Percentiles rank a stretch among this genome's conserved stretches.
These are phyloP conservation scores for Erpobdella octoculata DNA, from an alignment of 2,888 invertebrate species.

Conservation along the genomic window DNA sequence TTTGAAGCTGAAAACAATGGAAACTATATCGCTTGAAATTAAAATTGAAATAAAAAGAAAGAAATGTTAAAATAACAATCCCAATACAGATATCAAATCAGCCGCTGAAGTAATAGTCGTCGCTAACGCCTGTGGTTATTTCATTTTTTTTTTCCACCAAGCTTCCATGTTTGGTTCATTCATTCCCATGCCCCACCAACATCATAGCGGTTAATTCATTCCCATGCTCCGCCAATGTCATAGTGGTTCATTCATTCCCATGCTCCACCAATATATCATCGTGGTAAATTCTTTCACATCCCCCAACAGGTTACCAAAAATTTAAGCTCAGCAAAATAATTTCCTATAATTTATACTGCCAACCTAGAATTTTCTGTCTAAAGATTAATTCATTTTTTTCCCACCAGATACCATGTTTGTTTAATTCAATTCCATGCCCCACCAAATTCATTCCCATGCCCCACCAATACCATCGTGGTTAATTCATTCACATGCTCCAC, in stretches of 20 bases:
- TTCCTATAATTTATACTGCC: too few relatives aligned
- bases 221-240: background rate
- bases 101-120: too few relatives aligned
- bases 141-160: too few relatives aligned
- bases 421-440: background rate
- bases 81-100: too few relatives aligned
- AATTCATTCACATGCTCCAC: background rate
- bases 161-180: background rate
- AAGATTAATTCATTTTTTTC: too few relatives aligned
- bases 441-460: background rate
- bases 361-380: slow-evolving; percentile 74
- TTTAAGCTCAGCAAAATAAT: too few relatives aligned
- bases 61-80: background rate
- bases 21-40: background rate
- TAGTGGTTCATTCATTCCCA: too few relatives aligned
- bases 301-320: too few relatives aligned
- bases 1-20: background rate
- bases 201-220: background rate
- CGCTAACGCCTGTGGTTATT: too few relatives aligned
- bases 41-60: background rate
- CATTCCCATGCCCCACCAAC: background rate
- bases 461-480: background rate
- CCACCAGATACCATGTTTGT: too few relatives aligned
- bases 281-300: too few relatives aligned
- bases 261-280: too few relatives aligned